A percentile compares a stretch with the other conserved stretches of the same genome.
These are phyloP conservation scores for Nesogale talazaci DNA, from an alignment of 2,113 vertebrate genomes.

Conservation along the genomic window DNA sequence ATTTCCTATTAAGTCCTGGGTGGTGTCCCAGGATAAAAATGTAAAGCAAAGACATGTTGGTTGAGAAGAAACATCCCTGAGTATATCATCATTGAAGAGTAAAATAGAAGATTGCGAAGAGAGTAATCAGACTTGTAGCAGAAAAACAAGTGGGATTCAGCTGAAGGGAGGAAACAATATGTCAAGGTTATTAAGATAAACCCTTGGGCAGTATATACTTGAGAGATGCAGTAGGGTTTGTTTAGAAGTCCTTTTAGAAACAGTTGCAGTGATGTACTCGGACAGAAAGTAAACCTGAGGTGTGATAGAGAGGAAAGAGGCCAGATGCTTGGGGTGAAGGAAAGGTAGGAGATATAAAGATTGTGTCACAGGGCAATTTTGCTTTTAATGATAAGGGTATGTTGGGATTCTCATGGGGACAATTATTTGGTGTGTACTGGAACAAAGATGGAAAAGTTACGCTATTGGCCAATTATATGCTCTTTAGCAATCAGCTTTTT, in stretches of 20 bases:
- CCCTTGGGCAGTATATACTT: background rate
- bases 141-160: background rate
- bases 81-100: background rate
- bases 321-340: background rate
- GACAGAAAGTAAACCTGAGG: background rate
- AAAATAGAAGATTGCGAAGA: background rate
- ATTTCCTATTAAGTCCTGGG: background rate
- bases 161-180: background rate
- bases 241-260: background rate
- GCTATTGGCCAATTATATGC: background rate
- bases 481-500: slow-evolving; percentile 42
- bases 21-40: background rate
- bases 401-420: background rate
- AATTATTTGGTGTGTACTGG: background rate
- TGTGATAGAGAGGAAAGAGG: background rate
- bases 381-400: background rate
- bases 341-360: background rate
- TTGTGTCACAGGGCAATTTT: background rate
- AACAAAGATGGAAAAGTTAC: background rate
- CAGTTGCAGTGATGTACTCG: background rate
- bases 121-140: background rate
- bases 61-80: background rate
- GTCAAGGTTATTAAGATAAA: background rate
- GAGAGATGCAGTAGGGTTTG: background rate
- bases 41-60: background rate